A percentile compares a stretch with the other conserved stretches of the same genome.
These are phyloP conservation scores for Beris chalybata DNA, from an alignment of 2,888 invertebrate species.

Conservation along the genomic window DNA sequence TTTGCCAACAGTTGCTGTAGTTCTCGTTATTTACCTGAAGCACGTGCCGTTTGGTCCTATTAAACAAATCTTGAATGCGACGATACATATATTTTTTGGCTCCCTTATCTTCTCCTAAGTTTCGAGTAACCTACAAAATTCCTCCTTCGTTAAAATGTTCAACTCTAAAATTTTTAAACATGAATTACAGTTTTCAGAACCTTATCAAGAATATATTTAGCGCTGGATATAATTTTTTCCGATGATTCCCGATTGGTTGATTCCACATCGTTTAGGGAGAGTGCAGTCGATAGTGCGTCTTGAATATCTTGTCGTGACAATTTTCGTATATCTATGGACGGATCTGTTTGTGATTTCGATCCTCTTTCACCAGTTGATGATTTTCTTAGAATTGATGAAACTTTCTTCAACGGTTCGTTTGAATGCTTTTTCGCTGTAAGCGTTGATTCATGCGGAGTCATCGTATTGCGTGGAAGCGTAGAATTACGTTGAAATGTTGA, in stretches of 20 bases:
- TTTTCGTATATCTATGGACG: not conserved
- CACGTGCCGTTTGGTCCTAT: slow-evolving; percentile 49
- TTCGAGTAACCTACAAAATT: slow-evolving; percentile 7
- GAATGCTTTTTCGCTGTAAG: not conserved
- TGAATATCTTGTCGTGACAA: slow-evolving; percentile 44
- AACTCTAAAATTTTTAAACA: not conserved
- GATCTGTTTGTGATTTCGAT: not conserved
- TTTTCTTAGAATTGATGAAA: not conserved
- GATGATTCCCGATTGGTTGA: not conserved
- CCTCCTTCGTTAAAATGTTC: not conserved
- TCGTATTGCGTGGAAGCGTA: no score
- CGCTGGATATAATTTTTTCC: slow-evolving; percentile 44
- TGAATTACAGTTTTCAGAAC: slow-evolving; percentile 45
- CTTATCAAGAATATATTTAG: slow-evolving; percentile 50
- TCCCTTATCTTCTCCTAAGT: slow-evolving; percentile 7
- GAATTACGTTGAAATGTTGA: no score
- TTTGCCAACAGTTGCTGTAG: no score
- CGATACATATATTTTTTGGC: slow-evolving; percentile 17
- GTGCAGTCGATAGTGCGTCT: slow-evolving; percentile 48
- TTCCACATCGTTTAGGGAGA: slow-evolving; percentile 43
- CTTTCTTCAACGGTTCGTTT: not conserved
- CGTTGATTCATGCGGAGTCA: no score
- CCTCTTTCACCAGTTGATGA: not conserved
- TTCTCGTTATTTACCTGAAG: slow-evolving; percentile 43
- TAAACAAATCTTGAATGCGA: slow-evolving; percentile 46